A percentile compares a stretch with the other conserved stretches of the same genome.
These are phyloP conservation scores for Monopis laevigella DNA, from an alignment of 2,888 invertebrate species.

Conservation along the genomic window DNA sequence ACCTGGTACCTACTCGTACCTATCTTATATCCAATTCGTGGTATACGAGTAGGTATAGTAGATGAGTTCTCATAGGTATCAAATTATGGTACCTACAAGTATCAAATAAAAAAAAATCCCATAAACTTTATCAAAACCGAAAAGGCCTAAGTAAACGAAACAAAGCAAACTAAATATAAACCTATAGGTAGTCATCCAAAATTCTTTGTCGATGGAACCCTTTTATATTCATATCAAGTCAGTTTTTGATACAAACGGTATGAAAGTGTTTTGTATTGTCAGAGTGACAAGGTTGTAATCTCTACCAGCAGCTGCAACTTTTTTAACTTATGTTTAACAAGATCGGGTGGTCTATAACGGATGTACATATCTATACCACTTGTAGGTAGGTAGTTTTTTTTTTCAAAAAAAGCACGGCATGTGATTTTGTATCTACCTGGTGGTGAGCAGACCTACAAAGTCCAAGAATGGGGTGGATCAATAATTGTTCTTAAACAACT, in stretches of 20 bases:
- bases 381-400: not conserved
- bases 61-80: conserved; percentile 14
- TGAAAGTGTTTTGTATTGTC: conserved; percentile 1
- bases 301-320: conserved; percentile 33
- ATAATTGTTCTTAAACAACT: no score
- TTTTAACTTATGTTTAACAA: conserved; percentile 52
- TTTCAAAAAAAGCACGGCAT: no score
- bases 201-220: conserved; percentile 33
- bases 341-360: conserved; percentile 14
- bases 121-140: conserved; percentile 22
- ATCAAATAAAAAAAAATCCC: conserved; percentile 34
- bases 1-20: no score
- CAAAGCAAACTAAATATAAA: conserved; percentile 30
- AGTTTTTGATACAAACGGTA: not conserved
- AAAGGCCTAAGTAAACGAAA: conserved; percentile 46
- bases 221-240: conserved; percentile 29
- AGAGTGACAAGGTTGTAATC: conserved; percentile 39
- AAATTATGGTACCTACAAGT: conserved; percentile 15
- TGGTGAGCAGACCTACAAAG: no score
- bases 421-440: no score
- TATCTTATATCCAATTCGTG: no score
- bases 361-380: not conserved
- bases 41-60: no score
- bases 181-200: conserved; percentile 29
- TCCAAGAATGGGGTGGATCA: no score